These are phyloP conservation scores for Champsocephalus esox DNA, from an alignment of 2,797 vertebrate species.

Conservation along the genomic window DNA sequence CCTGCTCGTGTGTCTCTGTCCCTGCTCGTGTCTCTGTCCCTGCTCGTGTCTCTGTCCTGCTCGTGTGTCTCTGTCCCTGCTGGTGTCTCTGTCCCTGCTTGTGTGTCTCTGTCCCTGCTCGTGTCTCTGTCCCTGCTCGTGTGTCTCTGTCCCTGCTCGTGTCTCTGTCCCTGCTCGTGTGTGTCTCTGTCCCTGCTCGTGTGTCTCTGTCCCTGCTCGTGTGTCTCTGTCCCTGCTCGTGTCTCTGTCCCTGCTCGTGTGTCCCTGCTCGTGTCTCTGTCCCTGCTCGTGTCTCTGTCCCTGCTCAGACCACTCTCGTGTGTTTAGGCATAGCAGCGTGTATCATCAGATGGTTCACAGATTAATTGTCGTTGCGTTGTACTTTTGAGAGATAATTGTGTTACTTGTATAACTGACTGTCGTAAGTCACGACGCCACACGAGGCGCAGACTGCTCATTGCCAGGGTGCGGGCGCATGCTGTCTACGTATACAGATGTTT, in stretches of 20 bases:
- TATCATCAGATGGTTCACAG: neutral
- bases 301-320: slow-evolving; percentile 1
- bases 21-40: too few relatives aligned
- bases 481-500: slow-evolving; percentile 42
- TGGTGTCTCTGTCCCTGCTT: too few relatives aligned
- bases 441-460: slow-evolving; percentile 17
- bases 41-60: too few relatives aligned
- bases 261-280: too few relatives aligned
- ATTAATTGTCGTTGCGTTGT: neutral
- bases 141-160: too few relatives aligned
- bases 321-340: slow-evolving; percentile 4
- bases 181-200: too few relatives aligned
- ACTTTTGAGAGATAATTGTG: slow-evolving; percentile 19
- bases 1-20: too few relatives aligned
- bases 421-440: slow-evolving; percentile 25
- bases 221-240: neutral
- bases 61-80: too few relatives aligned
- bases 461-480: slow-evolving; percentile 18
- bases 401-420: neutral
- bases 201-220: too few relatives aligned
- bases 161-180: too few relatives aligned
- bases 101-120: too few relatives aligned
- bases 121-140: too few relatives aligned
- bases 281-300: neutral
- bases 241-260: slow-evolving; percentile 8